These are phyloP conservation scores for Lamprotornis superbus DNA, from an alignment of 2,113 vertebrate species.

Conservation along the genomic window DNA sequence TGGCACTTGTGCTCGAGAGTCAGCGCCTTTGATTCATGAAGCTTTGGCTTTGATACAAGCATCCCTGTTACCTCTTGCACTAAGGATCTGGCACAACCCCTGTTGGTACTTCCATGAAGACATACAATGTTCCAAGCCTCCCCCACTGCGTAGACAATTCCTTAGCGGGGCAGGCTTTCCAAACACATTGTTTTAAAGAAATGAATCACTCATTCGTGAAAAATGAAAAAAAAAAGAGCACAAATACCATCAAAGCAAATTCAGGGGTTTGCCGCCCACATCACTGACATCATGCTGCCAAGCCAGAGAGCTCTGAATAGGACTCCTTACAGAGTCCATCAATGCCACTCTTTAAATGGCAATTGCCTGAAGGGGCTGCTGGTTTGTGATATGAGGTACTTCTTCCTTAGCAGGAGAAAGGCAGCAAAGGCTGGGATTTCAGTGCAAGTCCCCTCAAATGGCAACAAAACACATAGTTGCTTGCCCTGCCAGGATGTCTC, in stretches of 20 bases:
- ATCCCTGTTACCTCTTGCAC: slow-evolving; percentile 52
- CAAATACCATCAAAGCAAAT: slow-evolving; percentile 69
- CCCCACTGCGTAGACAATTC: slow-evolving; percentile 59
- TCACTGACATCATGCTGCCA: slow-evolving; percentile 68
- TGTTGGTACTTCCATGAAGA: slow-evolving; percentile 62
- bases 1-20: slow-evolving; percentile 35
- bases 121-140: slow-evolving; percentile 51
- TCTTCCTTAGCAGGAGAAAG: slow-evolving; percentile 50
- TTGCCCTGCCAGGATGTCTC: background rate
- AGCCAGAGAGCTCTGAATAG: slow-evolving; percentile 56
- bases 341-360: slow-evolving; percentile 65
- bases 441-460: background rate
- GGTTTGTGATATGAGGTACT: slow-evolving; percentile 62
- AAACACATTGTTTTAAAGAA: slow-evolving; percentile 67
- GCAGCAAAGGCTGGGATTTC: slow-evolving; percentile 14
- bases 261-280: slow-evolving; percentile 56
- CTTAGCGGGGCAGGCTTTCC: slow-evolving; percentile 38
- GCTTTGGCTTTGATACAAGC: slow-evolving; percentile 56
- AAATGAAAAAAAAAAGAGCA: slow-evolving; percentile 65
- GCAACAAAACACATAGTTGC: background rate
- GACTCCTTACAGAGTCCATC: slow-evolving; percentile 63
- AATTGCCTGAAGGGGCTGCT: slow-evolving; percentile 65
- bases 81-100: slow-evolving; percentile 55
- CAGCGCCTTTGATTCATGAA: slow-evolving; percentile 35
- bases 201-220: slow-evolving; percentile 66